Evolutionary conservation across 2,797 vertebrate species (phyloP).

Genomic region (Nannoperca obscura): DNA sequence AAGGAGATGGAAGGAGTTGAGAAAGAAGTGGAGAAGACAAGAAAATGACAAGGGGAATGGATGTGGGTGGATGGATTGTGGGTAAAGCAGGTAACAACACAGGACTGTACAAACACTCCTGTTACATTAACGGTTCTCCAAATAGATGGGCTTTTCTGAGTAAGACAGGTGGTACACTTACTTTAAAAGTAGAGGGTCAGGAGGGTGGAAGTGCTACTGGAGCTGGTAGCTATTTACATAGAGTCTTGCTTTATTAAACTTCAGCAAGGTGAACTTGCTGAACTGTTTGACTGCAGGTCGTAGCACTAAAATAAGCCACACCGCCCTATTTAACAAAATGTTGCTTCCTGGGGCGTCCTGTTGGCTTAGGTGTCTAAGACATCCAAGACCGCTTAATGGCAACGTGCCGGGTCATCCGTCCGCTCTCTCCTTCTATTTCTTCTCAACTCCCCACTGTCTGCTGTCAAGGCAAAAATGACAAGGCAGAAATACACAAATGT

Average conservation of each 20-base stretch:
- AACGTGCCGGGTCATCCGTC: neutral
- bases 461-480: neutral
- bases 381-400: neutral
- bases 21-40: slow-evolving; percentile 12
- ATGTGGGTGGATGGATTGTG: slow-evolving; percentile 18
- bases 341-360: neutral
- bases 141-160: neutral
- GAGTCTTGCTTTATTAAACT: neutral
- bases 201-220: neutral
- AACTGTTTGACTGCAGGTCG: neutral
- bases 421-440: neutral
- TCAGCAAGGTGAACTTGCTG: neutral
- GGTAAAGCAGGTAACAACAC: slow-evolving; percentile 11
- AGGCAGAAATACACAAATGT: neutral
- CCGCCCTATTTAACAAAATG: neutral
- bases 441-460: neutral
- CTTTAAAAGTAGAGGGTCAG: neutral
- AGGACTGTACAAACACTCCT: neutral
- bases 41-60: slow-evolving; percentile 1
- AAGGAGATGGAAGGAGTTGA: slow-evolving; percentile 27
- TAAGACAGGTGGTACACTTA: neutral
- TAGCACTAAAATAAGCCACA: neutral
- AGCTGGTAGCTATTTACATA: neutral
- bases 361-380: neutral
- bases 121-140: neutral